Evolutionary conservation across 2,797 vertebrate genomes (phyloP), one percentile per base, ranked within the genome.

Genomic region (Danio aesculapii): DNA sequence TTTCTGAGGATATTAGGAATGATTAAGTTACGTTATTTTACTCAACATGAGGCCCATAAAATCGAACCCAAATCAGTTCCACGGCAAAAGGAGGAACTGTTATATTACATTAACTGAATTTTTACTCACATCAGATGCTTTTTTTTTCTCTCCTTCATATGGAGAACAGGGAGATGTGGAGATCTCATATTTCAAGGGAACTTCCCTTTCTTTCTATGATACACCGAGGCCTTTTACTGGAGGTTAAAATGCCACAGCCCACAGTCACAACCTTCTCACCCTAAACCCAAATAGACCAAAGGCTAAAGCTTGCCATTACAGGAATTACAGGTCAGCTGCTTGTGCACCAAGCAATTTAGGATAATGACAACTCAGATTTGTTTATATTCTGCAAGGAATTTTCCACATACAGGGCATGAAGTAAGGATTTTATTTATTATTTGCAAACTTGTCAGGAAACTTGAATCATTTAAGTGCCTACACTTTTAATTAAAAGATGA

Each of bases 181-280:
- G n/a, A 52, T 88, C 77, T 85, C 84, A 74, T 67, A 74, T 89
- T 90, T 88, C 86, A 71, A 80, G 85, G 78, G 85, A 86, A 90
- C 84, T 90, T 85, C 81, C 64, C 78, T 59, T 86, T 77, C 77
- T 86, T 30, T 88, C 81, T 64, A 8, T 13, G 75, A 14, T 21
- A 72, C 55, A 71, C 80, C 11, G 74, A 77, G 77, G 82, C 61
- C 75, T 57, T 68, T 85, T 62, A 67, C 61, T 53, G 50, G 52
- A 55, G 75, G 77, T 75, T 61, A 57, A 75, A 75, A 67, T 66
- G 64, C 57, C 72, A 39, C 12, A 39, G 43, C 44, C 73, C 73
- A 81, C 72, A 81, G 77, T 78, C 77, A 77, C 67, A 82, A 75
- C 41, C 30, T 57, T 55, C 16, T 79, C 21, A 58, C 59, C 43